Conservation (phyloP, 37 sponge, comb jelly and placozoan genomes). For the Bolinopsis microptera region DNA sequence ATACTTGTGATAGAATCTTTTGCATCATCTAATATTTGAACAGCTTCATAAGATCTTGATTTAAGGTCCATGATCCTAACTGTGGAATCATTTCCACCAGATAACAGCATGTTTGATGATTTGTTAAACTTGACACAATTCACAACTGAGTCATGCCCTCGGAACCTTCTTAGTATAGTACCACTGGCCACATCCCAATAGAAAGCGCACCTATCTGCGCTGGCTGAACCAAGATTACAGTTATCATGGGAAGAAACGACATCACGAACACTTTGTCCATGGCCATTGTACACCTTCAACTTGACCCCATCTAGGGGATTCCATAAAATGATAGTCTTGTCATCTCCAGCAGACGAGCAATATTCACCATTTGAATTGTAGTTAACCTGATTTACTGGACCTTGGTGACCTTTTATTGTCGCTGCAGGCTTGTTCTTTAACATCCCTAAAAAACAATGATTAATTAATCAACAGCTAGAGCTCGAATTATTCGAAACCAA, state of each 20-base stretch:
- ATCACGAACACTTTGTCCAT: slow-evolving; percentile 25
- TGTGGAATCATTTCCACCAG: slow-evolving; percentile 36
- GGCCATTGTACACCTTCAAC: slow-evolving; percentile 17
- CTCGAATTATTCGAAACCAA: too few relatives aligned
- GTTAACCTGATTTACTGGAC: background rate
- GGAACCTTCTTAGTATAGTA: background rate
- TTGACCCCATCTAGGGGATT: slow-evolving; percentile 24
- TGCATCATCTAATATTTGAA: slow-evolving; percentile 60
- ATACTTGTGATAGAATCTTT: slow-evolving; percentile 52
- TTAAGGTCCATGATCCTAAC: background rate
- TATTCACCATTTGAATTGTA: slow-evolving; percentile 42
- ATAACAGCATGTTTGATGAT: background rate
- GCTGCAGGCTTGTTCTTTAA: background rate
- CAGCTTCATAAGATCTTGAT: slow-evolving; percentile 55
- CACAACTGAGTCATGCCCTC: slow-evolving; percentile 41
- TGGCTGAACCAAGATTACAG: background rate
- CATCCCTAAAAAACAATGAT: too few relatives aligned
- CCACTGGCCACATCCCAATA: slow-evolving; percentile 62
- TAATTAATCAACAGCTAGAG: too few relatives aligned
- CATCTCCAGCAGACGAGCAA: slow-evolving; percentile 44
- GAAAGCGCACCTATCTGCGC: slow-evolving; percentile 60
- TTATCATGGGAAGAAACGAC: slow-evolving; percentile 43
- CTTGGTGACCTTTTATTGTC: slow-evolving; percentile 5
- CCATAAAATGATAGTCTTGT: slow-evolving; percentile 51
- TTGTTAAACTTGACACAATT: slow-evolving; percentile 33